Evolutionary conservation across 2,797 vertebrate species (phyloP).

Genomic region (Cirrhinus mrigala): DNA sequence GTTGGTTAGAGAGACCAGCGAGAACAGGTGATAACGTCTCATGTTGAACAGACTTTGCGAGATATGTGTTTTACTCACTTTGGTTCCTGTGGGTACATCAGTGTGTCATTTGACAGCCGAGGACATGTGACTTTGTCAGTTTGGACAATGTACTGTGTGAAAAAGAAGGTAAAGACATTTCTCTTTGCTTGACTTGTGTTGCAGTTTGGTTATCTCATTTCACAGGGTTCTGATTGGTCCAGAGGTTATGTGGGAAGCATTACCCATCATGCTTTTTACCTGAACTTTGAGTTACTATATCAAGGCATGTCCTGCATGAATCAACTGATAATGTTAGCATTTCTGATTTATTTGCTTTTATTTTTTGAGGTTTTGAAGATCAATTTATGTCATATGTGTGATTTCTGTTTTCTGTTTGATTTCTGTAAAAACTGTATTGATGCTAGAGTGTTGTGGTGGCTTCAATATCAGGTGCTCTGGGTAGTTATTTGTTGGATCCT

Average conservation of each 20-base stretch:
- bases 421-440: neutral
- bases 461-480: neutral
- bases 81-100: constrained; percentile 1
- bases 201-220: constrained; percentile 21
- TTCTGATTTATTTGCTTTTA: neutral
- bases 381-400: neutral
- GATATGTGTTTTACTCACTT: constrained; percentile 27
- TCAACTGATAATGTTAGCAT: neutral
- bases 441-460: neutral
- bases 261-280: constrained; percentile 32
- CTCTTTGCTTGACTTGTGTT: constrained; percentile 29
- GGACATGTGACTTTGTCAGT: constrained; percentile 35
- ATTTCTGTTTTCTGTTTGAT: constrained; percentile 14
- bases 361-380: neutral
- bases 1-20: constrained; percentile 1
- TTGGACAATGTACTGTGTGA: constrained; percentile 79
- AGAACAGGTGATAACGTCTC: constrained; percentile 9
- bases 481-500: neutral
- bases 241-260: constrained; percentile 2
- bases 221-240: constrained; percentile 33
- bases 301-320: neutral
- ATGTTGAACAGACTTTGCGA: constrained; percentile 31
- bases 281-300: constrained; percentile 14
- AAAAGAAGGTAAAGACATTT: constrained; percentile 76
- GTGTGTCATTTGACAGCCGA: constrained; percentile 12